These are phyloP conservation scores for Oryzias melastigma DNA, from an alignment of 2,113 vertebrate genomes.

Conservation along the genomic window DNA sequence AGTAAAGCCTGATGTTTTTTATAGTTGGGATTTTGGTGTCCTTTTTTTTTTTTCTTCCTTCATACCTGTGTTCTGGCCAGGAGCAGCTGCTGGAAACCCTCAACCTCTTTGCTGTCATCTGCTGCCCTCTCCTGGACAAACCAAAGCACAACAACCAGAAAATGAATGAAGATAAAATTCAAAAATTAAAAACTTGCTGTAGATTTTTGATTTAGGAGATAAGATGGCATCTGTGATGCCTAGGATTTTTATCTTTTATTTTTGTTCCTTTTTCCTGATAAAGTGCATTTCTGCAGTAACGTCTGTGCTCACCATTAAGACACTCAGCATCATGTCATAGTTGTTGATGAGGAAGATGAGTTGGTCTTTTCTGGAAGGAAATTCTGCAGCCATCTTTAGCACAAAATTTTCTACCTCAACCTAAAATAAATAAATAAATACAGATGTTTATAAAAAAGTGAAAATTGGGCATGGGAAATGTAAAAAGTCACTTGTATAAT, in stretches of 20 bases:
- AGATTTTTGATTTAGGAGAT: neutral
- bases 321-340: conserved; percentile 94
- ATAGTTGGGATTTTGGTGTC: too few species aligned
- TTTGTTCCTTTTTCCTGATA: too few species aligned
- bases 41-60: too few species aligned
- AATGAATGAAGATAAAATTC: neutral
- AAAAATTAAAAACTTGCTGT: neutral
- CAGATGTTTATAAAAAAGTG: neutral
- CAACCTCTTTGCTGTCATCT: conserved; percentile 93
- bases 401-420: conserved; percentile 93
- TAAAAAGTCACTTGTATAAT: too few species aligned
- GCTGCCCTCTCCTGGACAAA: conserved; percentile 84
- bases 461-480: neutral
- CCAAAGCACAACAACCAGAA: accelerated
- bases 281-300: neutral
- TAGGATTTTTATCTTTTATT: too few species aligned
- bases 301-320: conserved; percentile 82
- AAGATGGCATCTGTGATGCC: too few species aligned
- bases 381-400: conserved; percentile 91
- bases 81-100: conserved; percentile 91
- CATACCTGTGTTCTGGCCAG: conserved; percentile 86
- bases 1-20: too few species aligned
- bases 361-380: conserved; percentile 90
- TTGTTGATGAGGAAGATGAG: conserved; percentile 96
- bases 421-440: conserved; percentile 53